Conservation (phyloP, 1,140 invertebrate species). For the Solenopsis invicta region DNA sequence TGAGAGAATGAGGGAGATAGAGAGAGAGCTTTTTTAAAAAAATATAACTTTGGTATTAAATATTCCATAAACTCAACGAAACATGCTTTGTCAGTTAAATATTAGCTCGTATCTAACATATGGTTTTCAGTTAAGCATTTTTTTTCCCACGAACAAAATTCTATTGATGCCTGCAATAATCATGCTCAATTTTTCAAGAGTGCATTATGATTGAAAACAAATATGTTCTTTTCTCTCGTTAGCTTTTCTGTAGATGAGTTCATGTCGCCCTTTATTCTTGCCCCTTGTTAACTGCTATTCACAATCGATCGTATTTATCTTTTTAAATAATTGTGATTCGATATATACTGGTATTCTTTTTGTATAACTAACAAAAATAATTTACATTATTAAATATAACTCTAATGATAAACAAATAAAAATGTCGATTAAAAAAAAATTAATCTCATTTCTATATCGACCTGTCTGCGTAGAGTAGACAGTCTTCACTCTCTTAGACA, state of each 20-base stretch:
- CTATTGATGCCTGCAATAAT: neutral
- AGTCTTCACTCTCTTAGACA: neutral
- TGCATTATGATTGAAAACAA: slow-evolving; percentile 13
- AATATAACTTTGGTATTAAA: neutral
- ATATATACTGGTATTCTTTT: neutral
- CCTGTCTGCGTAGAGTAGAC: neutral
- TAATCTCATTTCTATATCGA: neutral
- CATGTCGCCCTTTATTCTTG: neutral
- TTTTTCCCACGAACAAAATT: slow-evolving; percentile 51
- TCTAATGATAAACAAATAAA: neutral
- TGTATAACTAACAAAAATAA: neutral
- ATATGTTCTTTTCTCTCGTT: slow-evolving; percentile 13
- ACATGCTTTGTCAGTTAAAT: slow-evolving; percentile 47
- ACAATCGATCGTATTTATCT: neutral
- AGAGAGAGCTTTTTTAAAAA: too few species aligned
- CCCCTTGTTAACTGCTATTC: neutral
- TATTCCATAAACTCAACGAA: neutral
- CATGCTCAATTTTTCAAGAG: neutral
- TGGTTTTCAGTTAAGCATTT: slow-evolving; percentile 10
- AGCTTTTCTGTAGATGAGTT: neutral
- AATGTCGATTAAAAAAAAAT: neutral
- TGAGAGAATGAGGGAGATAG: too few species aligned
- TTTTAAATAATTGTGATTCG: neutral
- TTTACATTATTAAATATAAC: slow-evolving; percentile 15
- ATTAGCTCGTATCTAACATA: slow-evolving; percentile 32